Percentiles rank a stretch among this genome's conserved stretches.
phyloP scores from a whole-genome alignment of 2,797 vertebrate genomes.

The Potorous gilbertii region DNA sequence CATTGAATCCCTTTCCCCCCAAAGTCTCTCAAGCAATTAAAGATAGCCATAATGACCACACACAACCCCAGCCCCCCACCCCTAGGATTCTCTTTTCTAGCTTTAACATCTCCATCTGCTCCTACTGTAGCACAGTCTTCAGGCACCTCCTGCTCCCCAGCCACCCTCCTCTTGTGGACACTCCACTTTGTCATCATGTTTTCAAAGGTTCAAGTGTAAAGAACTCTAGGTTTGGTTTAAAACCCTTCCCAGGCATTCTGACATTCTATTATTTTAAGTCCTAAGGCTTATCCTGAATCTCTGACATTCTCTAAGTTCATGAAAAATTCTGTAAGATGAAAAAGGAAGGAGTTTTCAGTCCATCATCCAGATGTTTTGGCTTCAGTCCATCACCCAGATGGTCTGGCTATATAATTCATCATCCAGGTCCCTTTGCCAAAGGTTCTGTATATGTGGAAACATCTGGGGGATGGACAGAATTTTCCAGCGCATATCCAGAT shows the following conservation, averaged over 20 bases:
- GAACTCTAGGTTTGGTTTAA: background rate
- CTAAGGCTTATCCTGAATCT: background rate
- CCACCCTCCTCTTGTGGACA: background rate
- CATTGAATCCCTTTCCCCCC: background rate
- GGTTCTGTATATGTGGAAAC: background rate
- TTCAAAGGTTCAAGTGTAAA: background rate
- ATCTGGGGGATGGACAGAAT: background rate
- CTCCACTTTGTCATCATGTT: background rate
- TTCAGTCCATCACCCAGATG: background rate
- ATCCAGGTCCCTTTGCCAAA: background rate
- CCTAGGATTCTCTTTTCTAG: background rate
- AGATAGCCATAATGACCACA: background rate
- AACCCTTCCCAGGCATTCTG: background rate
- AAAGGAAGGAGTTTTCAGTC: background rate
- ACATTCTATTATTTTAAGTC: background rate
- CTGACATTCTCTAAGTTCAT: background rate
- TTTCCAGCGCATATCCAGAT: background rate
- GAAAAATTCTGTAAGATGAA: background rate
- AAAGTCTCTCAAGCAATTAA: background rate
- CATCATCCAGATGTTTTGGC: conserved; percentile 9
- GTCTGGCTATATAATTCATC: background rate
- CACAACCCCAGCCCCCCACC: background rate
- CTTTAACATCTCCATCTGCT: background rate
- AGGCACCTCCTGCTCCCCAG: background rate
- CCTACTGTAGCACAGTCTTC: background rate